phyloP scores from a whole-genome alignment of 2,113 vertebrate species.

The Melanerpes aurifrons region DNA sequence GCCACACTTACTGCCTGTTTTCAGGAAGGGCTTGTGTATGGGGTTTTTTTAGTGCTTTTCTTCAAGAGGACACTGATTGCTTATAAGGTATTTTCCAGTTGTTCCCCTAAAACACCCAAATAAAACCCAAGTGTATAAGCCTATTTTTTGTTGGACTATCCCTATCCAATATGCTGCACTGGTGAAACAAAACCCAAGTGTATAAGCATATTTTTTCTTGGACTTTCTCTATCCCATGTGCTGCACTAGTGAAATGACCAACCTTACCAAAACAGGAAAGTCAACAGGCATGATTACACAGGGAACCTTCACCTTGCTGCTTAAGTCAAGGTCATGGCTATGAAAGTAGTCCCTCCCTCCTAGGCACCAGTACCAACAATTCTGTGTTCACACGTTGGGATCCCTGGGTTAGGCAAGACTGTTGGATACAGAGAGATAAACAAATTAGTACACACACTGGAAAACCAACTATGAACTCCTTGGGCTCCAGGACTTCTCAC shows the following conservation, averaged over 20 bases:
- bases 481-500: neutral
- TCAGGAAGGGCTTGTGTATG: neutral
- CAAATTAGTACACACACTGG: neutral
- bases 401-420: neutral
- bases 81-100: neutral
- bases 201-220: neutral
- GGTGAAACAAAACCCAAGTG: neutral
- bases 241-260: neutral
- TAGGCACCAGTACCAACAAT: neutral
- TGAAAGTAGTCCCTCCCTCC: neutral
- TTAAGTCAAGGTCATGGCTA: neutral
- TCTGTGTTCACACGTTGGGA: rapidly evolving
- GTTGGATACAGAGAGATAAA: neutral
- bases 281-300: neutral
- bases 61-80: neutral
- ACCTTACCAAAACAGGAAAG: neutral
- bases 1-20: neutral
- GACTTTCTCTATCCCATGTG: neutral
- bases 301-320: neutral
- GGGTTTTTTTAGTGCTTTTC: neutral
- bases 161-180: rapidly evolving
- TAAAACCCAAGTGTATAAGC: neutral
- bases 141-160: neutral
- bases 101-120: neutral
- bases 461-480: neutral